phyloP scores from a whole-genome alignment of 2,113 vertebrate species.

The Zeus faber region DNA sequence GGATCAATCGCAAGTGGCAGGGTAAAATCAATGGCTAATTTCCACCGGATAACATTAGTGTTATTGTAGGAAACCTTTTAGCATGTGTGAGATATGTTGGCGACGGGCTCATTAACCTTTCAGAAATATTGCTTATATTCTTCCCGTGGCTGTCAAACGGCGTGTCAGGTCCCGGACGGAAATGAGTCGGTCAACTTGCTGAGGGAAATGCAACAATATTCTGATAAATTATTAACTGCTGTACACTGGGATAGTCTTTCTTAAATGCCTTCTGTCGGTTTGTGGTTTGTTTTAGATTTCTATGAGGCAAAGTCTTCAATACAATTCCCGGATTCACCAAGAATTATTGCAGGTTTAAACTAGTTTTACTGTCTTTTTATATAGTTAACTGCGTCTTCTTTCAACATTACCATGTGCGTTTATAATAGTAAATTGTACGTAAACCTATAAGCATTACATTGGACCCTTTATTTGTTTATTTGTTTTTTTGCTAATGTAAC shows the following conservation, averaged over 20 bases:
- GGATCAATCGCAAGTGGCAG: conserved; percentile 45
- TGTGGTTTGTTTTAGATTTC: not conserved
- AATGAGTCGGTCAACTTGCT: not conserved
- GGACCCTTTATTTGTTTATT: too few species aligned
- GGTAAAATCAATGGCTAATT: conserved; percentile 68
- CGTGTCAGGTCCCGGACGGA: conserved; percentile 9
- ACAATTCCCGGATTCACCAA: too few species aligned
- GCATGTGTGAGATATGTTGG: conserved; percentile 42
- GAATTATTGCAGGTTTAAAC: too few species aligned
- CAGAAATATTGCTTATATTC: conserved; percentile 20
- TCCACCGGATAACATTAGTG: conserved; percentile 62
- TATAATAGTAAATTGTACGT: too few species aligned
- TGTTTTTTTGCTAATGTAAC: too few species aligned
- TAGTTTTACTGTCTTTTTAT: too few species aligned
- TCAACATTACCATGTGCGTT: too few species aligned
- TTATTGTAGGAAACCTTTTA: conserved; percentile 46
- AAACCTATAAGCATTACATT: too few species aligned
- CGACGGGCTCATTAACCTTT: conserved; percentile 32
- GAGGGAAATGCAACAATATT: too few species aligned
- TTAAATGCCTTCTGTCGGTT: not conserved
- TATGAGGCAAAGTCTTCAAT: too few species aligned
- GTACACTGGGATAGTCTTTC: not conserved
- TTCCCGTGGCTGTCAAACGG: conserved; percentile 20
- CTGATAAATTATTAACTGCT: not conserved
- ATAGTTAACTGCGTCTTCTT: too few species aligned